These are phyloP conservation scores for Hirtodrosophila alboralis DNA, from an alignment of 2,888 invertebrate genomes.

Conservation along the genomic window DNA sequence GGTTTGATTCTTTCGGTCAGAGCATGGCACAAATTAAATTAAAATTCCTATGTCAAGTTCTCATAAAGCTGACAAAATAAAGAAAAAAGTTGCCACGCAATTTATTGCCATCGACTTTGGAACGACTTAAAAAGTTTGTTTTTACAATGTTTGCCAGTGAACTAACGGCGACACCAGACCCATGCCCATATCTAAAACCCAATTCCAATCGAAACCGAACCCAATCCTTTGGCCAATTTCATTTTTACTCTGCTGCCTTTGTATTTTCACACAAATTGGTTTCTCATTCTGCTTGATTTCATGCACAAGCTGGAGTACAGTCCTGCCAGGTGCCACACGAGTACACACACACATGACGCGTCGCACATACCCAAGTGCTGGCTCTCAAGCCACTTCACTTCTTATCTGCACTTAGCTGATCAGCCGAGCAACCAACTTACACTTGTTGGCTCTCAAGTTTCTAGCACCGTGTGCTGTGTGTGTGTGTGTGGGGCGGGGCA, in stretches of 20 bases:
- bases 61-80: constrained; percentile 8
- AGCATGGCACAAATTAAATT: constrained; percentile 34
- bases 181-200: neutral
- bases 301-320: constrained; percentile 67
- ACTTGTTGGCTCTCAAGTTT: constrained; percentile 70
- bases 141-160: constrained; percentile 33
- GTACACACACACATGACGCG: neutral
- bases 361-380: constrained; percentile 26
- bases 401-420: constrained; percentile 75
- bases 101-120: constrained; percentile 61
- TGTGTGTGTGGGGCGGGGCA: constrained; percentile 5
- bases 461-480: neutral
- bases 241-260: constrained; percentile 50
- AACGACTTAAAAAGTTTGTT: constrained; percentile 63
- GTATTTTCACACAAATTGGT: constrained; percentile 71
- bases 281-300: constrained; percentile 76
- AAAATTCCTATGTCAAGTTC: constrained; percentile 52
- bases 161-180: constrained; percentile 2
- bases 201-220: constrained; percentile 35
- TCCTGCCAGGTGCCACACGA: constrained; percentile 52
- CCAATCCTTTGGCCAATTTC: constrained; percentile 63
- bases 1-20: constrained; percentile 23
- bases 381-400: constrained; percentile 66
- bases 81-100: constrained; percentile 46
- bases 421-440: constrained; percentile 67